phyloP scores from a whole-genome alignment of 2,888 invertebrate species.

The Criorhina ranunculi region DNA sequence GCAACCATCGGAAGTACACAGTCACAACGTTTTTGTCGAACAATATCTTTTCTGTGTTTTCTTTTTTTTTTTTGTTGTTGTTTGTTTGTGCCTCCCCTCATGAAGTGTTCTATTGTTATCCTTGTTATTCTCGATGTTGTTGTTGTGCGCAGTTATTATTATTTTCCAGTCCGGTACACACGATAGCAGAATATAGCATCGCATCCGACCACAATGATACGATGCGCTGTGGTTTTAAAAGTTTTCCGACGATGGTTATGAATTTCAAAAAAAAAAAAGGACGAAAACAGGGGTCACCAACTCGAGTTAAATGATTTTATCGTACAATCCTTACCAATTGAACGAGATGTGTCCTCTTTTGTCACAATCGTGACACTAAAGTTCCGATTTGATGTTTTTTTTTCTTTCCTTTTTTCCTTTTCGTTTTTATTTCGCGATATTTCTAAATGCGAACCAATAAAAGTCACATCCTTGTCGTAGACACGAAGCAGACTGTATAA shows the following conservation, averaged over 20 bases:
- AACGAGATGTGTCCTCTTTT: constrained; percentile 9
- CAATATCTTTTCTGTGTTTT: too few species aligned
- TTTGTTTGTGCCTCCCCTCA: not conserved
- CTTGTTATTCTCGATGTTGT: not conserved
- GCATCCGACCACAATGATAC: constrained; percentile 7
- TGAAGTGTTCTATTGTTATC: constrained; percentile 1
- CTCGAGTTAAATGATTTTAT: constrained; percentile 63
- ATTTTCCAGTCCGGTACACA: constrained; percentile 9
- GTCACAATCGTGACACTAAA: constrained; percentile 15
- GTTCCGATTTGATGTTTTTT: constrained; percentile 9
- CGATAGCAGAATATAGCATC: not conserved
- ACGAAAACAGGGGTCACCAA: constrained; percentile 46
- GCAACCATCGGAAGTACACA: constrained; percentile 19
- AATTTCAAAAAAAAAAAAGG: constrained; percentile 37
- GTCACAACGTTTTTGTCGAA: not conserved
- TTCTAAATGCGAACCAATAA: constrained; percentile 52
- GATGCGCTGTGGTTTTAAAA: constrained; percentile 34
- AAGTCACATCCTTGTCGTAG: constrained; percentile 51
- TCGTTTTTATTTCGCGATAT: too few species aligned
- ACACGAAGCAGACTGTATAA: constrained; percentile 28
- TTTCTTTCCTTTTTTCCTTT: too few species aligned
- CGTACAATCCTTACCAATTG: constrained; percentile 43
- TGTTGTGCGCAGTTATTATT: constrained; percentile 23
- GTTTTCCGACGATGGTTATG: constrained; percentile 48
- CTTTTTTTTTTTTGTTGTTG: not conserved